A percentile compares a stretch with the other conserved stretches of the same genome.
phyloP scores from a whole-genome alignment of 1,140 invertebrate species.

The Medauroidea extradentata region DNA sequence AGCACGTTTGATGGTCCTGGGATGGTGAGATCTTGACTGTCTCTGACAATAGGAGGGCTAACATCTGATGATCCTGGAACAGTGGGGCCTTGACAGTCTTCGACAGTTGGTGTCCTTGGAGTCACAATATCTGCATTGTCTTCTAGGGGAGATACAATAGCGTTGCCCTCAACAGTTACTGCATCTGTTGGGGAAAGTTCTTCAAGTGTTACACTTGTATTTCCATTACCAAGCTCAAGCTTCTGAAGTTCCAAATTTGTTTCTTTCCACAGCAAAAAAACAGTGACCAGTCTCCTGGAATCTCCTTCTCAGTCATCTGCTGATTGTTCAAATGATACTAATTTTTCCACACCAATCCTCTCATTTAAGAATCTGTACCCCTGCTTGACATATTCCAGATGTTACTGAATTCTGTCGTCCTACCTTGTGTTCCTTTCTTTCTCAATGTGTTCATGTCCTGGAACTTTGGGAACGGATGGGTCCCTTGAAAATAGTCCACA shows the following conservation, averaged over 20 bases:
- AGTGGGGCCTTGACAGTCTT: too few relatives aligned
- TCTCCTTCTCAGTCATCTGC: conserved; percentile 1
- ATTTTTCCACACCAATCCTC: background rate
- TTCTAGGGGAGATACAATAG: background rate
- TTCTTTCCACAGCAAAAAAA: conserved; percentile 5
- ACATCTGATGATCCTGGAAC: too few relatives aligned
- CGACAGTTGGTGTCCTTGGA: too few relatives aligned
- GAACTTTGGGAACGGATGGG: too few relatives aligned
- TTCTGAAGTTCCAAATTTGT: conserved; percentile 1
- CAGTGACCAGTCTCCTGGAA: background rate
- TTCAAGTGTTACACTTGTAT: background rate
- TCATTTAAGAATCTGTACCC: conserved; percentile 3
- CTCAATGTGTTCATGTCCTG: background rate
- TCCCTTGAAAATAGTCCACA: too few relatives aligned
- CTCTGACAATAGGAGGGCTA: too few relatives aligned
- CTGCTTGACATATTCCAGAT: conserved; percentile 5
- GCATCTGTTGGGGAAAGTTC: background rate
- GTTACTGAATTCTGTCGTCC: background rate
- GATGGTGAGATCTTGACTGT: too few relatives aligned
- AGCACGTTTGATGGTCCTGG: too few relatives aligned
- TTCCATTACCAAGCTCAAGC: background rate
- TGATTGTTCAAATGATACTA: background rate
- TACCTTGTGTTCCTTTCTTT: background rate
- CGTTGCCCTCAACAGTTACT: background rate
- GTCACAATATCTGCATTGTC: too few relatives aligned